phyloP scores from a whole-genome alignment of 35 echinoderm and acorn worm species.

The Eucidaris tribuloides region DNA sequence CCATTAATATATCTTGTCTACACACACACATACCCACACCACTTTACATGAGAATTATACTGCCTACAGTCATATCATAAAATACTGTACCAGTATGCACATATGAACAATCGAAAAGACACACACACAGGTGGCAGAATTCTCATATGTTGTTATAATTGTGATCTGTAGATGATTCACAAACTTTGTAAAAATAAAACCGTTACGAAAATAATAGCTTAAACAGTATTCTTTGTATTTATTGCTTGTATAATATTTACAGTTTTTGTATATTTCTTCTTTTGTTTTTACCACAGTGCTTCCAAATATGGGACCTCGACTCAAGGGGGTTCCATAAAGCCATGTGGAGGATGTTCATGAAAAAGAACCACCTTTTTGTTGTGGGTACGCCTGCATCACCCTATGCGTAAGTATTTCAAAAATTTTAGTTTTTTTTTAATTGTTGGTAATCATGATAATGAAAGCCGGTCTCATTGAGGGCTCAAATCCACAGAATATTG shows the following conservation, averaged over 20 bases:
- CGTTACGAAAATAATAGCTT: too few relatives aligned
- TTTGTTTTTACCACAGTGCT: conserved; percentile 98
- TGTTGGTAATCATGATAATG: background rate
- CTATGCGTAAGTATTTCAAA: conserved; percentile 93
- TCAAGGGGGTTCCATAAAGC: conserved; percentile 86
- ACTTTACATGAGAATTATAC: too few relatives aligned
- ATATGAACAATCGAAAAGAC: too few relatives aligned
- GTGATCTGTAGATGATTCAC: too few relatives aligned
- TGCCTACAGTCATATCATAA: too few relatives aligned
- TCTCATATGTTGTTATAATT: too few relatives aligned
- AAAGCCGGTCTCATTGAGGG: background rate
- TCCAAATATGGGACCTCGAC: conserved; percentile 99
- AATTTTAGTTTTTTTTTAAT: background rate
- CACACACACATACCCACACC: too few relatives aligned
- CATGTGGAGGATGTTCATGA: conserved; percentile 92
- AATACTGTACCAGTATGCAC: too few relatives aligned
- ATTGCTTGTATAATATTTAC: background rate
- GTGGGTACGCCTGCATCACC: conserved; percentile 91
- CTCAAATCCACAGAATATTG: background rate
- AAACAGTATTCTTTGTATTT: too few relatives aligned
- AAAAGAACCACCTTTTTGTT: conserved; percentile 85
- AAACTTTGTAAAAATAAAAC: too few relatives aligned
- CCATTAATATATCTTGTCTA: too few relatives aligned
- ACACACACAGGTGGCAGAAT: too few relatives aligned
- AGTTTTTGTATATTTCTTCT: background rate